phyloP scores from a whole-genome alignment of 2,888 invertebrate species.

The Suillia variegata region DNA sequence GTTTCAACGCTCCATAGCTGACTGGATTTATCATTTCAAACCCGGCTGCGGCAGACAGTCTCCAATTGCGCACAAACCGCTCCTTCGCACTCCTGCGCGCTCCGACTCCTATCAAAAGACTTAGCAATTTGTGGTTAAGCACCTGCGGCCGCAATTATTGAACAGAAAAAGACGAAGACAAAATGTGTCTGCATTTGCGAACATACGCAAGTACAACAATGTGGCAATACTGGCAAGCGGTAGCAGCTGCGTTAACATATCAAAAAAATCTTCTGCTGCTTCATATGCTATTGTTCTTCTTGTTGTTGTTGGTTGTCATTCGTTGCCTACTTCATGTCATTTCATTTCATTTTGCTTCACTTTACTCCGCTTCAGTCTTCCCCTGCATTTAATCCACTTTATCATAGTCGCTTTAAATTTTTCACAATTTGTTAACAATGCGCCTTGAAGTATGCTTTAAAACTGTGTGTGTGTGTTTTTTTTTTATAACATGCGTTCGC shows the following conservation, averaged over 20 bases:
- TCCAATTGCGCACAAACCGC: too few species aligned
- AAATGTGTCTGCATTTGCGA: neutral
- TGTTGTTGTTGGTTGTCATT: too few species aligned
- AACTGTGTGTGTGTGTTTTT: too few species aligned
- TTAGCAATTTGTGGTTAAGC: neutral
- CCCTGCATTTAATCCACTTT: too few species aligned
- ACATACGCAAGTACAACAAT: neutral
- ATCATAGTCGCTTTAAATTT: too few species aligned
- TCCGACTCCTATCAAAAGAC: neutral
- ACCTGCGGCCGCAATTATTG: neutral
- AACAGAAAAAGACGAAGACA: neutral
- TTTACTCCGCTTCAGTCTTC: too few species aligned
- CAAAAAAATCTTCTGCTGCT: neutral
- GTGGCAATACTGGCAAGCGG: neutral
- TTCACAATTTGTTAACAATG: neutral
- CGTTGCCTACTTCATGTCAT: too few species aligned
- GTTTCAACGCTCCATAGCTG: too few species aligned
- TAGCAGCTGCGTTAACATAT: constrained; percentile 4
- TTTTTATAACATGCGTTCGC: neutral
- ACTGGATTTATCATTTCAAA: neutral
- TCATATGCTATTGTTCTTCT: neutral
- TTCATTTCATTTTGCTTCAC: too few species aligned
- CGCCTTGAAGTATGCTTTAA: constrained; percentile 2
- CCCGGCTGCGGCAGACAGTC: neutral
- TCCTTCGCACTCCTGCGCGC: too few species aligned